Evolutionary conservation across 2,113 vertebrate genomes (phyloP).

Genomic region (Pangasianodon gigas): DNA sequence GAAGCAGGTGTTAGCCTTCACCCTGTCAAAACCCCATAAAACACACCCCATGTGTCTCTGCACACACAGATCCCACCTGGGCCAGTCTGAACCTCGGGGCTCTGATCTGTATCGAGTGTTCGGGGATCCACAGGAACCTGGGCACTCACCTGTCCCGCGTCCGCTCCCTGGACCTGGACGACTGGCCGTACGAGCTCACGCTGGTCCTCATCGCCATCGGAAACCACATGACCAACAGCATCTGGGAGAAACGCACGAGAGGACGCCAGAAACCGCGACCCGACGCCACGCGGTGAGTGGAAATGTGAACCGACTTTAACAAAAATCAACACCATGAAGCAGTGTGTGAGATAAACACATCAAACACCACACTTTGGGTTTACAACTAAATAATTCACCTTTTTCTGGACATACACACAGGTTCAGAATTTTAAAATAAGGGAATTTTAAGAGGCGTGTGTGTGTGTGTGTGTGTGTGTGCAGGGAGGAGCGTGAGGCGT

Average conservation of each 20-base stretch:
- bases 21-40: not conserved
- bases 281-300: conserved; percentile 79
- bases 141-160: conserved; percentile 94
- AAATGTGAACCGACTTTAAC: not conserved
- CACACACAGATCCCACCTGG: conserved; percentile 84
- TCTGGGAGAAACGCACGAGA: conserved; percentile 89
- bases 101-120: conserved; percentile 96
- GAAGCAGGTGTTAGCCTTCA: no score
- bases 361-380: not conserved
- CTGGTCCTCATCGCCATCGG: conserved; percentile 90
- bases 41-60: not conserved
- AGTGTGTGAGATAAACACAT: not conserved
- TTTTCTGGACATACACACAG: not conserved
- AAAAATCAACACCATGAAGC: not conserved
- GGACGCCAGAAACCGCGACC: conserved; percentile 84
- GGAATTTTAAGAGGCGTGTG: not conserved
- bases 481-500: conserved; percentile 90
- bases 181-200: conserved; percentile 91
- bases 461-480: not conserved
- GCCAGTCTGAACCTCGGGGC: conserved; percentile 94
- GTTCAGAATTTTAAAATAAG: no score
- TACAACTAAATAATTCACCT: not conserved
- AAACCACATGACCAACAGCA: conserved; percentile 88
- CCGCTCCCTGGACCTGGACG: conserved; percentile 92
- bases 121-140: conserved; percentile 92